Evolutionary conservation across 1,140 invertebrate genomes (phyloP).

Genomic region (Drosophila fuyamai): DNA sequence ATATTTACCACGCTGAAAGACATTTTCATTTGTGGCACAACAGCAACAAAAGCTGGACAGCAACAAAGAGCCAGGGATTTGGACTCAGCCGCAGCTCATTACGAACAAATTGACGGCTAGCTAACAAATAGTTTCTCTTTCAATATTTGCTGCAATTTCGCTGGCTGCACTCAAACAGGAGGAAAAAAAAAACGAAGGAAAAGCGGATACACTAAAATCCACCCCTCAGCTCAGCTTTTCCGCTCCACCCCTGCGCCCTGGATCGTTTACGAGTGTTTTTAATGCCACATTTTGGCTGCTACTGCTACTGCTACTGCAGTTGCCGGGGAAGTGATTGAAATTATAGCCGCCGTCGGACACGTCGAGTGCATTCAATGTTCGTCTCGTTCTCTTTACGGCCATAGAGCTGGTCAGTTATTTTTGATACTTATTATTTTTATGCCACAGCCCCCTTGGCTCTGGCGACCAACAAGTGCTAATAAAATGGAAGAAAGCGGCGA

Average conservation of each 20-base stretch:
- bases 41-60: conserved; percentile 17
- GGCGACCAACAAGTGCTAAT: conserved; percentile 56
- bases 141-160: conserved; percentile 54
- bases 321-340: conserved; percentile 68
- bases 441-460: conserved; percentile 9
- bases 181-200: neutral
- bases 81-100: conserved; percentile 57
- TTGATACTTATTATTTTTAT: conserved; percentile 71
- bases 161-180: conserved; percentile 37
- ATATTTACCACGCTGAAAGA: conserved; percentile 73
- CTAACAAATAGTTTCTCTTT: conserved; percentile 64
- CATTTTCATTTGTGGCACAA: conserved; percentile 66
- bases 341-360: conserved; percentile 52
- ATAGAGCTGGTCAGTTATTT: conserved; percentile 66
- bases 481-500: conserved; percentile 34
- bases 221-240: conserved; percentile 15
- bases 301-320: conserved; percentile 21
- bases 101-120: conserved; percentile 61
- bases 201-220: conserved; percentile 29
- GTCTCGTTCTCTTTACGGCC: conserved; percentile 37
- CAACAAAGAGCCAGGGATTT: conserved; percentile 13
- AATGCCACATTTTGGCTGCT: conserved; percentile 64
- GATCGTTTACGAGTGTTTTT: conserved; percentile 69
- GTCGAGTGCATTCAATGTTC: conserved; percentile 65
- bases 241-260: conserved; percentile 14